Conservation (phyloP, 2,113 vertebrate genomes). For the Galbula dea region DNA sequence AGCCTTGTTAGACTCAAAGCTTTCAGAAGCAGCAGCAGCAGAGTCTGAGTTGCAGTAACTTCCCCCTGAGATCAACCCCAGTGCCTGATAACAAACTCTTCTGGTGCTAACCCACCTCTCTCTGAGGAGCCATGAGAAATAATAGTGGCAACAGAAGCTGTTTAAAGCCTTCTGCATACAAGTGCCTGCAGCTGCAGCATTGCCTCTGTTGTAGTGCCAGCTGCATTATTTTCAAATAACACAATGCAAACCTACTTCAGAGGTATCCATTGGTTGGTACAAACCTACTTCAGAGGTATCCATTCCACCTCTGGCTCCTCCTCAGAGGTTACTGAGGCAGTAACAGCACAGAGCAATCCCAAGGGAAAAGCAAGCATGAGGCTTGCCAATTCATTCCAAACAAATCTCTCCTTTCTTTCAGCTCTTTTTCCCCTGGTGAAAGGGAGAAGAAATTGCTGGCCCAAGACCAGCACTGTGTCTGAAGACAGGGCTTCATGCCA, state of each 20-base stretch:
- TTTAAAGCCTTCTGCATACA: background rate
- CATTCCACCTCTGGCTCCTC: background rate
- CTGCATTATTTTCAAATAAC: background rate
- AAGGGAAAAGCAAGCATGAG: background rate
- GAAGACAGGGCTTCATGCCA: background rate
- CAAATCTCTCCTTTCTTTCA: conserved; percentile 17
- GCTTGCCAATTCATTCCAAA: background rate
- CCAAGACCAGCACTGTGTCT: background rate
- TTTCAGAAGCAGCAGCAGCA: background rate
- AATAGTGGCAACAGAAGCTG: background rate
- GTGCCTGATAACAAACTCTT: fast-evolving
- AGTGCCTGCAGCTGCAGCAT: background rate
- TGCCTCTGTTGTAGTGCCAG: background rate
- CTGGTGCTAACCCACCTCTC: background rate
- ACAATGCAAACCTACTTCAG: too few relatives aligned
- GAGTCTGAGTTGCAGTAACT: background rate
- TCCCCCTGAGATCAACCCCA: background rate
- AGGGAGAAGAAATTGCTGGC: background rate
- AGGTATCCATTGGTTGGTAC: background rate
- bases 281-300: background rate
- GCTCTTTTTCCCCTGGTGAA: background rate
- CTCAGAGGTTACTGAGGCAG: background rate
- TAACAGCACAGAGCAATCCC: background rate
- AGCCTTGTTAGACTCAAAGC: background rate
- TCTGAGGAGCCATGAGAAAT: background rate